These are phyloP conservation scores for Agriopis aurantiaria DNA, from an alignment of 2,888 invertebrate genomes.

Conservation along the genomic window DNA sequence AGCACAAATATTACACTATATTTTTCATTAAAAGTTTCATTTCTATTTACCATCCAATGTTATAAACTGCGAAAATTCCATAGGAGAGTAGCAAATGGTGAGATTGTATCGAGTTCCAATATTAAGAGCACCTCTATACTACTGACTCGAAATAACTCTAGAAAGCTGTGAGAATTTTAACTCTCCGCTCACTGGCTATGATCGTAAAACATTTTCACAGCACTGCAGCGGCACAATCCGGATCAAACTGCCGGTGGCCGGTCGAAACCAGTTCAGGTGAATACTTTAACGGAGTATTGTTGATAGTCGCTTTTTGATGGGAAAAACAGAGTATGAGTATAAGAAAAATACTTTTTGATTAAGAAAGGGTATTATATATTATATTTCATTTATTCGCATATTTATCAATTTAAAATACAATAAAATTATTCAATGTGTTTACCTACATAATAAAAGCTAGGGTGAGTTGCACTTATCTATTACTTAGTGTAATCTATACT, in stretches of 20 bases:
- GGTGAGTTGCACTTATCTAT: no score
- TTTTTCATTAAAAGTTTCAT: no score
- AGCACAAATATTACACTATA: no score
- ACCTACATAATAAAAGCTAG: no score
- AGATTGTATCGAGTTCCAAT: constrained; percentile 35
- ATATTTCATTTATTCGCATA: no score
- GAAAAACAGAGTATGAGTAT: background rate
- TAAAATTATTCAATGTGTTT: no score
- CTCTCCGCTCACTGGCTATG: constrained; percentile 67
- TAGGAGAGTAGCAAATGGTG: background rate
- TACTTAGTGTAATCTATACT: no score
- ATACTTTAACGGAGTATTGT: background rate
- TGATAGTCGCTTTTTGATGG: background rate
- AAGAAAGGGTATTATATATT: no score
- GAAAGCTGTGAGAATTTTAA: constrained; percentile 70
- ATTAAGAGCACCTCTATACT: constrained; percentile 38
- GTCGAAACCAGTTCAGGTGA: constrained; percentile 47
- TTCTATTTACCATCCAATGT: background rate
- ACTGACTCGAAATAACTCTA: constrained; percentile 42
- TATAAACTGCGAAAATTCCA: background rate
- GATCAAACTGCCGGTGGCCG: constrained; percentile 58
- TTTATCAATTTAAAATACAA: no score
- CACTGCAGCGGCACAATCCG: constrained; percentile 63
- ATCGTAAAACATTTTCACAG: constrained; percentile 76
- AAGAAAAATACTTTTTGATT: no score